phyloP scores from a whole-genome alignment of 2,888 invertebrate species.

The Notodonta dromedarius region DNA sequence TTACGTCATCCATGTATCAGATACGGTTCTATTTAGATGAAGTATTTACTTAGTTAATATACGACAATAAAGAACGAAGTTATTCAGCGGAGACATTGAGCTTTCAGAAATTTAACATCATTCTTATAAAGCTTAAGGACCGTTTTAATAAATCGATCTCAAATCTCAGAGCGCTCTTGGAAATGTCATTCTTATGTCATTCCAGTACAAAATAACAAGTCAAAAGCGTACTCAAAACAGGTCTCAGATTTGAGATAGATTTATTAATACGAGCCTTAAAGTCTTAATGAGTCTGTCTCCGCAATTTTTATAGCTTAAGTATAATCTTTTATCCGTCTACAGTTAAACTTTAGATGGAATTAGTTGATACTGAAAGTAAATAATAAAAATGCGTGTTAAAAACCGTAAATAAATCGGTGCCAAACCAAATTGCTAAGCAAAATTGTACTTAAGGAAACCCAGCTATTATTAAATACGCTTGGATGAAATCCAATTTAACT shows the following conservation, averaged over 20 bases:
- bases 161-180: no score
- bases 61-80: slow-evolving; percentile 34
- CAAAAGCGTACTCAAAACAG: no score
- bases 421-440: slow-evolving; percentile 26
- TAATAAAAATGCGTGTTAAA: no score
- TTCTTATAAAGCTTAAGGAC: no score
- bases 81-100: slow-evolving; percentile 33
- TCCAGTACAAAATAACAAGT: no score
- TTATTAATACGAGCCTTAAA: slow-evolving; percentile 41
- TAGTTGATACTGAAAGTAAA: slow-evolving; percentile 25
- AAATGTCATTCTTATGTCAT: no score
- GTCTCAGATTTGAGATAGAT: no score
- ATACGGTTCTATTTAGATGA: slow-evolving; percentile 67
- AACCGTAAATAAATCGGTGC: no score
- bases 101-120: slow-evolving; percentile 27
- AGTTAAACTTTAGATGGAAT: slow-evolving; percentile 65
- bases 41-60: slow-evolving; percentile 70
- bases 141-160: no score
- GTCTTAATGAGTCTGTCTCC: slow-evolving; percentile 40
- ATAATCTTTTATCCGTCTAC: slow-evolving; percentile 48
- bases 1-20: slow-evolving; percentile 49
- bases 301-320: slow-evolving; percentile 26
- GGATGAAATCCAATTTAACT: slow-evolving; percentile 40
- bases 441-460: slow-evolving; percentile 14
- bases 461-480: slow-evolving; percentile 12